Conservation (phyloP, 2,797 vertebrate species). For the Lagocephalus sceleratus region DNA sequence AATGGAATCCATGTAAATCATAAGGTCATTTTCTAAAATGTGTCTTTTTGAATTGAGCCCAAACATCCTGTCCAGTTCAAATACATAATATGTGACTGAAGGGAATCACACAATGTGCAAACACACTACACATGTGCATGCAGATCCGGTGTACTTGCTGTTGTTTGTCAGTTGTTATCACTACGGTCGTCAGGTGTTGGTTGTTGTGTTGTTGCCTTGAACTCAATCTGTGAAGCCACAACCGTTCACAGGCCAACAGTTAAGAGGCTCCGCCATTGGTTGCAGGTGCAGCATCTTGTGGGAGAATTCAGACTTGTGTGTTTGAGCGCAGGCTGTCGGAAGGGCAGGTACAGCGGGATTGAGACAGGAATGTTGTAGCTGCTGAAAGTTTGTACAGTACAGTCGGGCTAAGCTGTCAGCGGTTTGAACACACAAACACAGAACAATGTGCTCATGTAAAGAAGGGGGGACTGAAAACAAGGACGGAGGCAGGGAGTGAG, state of each 20-base stretch:
- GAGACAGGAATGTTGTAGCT: conserved; percentile 45
- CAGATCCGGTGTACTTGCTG: too few species aligned
- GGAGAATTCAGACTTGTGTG: conserved; percentile 1
- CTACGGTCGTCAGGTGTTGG: conserved; percentile 1
- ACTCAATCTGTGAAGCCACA: too few species aligned
- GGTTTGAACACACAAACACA: conserved; percentile 46
- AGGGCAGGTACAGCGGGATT: conserved; percentile 28
- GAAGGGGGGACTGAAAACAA: conserved; percentile 58
- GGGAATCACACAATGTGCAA: too few species aligned
- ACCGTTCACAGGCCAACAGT: too few species aligned
- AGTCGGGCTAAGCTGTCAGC: conserved; percentile 16
- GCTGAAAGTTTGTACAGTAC: conserved; percentile 34
- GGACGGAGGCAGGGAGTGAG: conserved; percentile 63
- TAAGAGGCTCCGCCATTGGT: too few species aligned
- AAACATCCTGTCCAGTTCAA: too few species aligned
- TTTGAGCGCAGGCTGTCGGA: conserved; percentile 4
- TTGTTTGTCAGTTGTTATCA: background rate
- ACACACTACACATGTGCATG: too few species aligned
- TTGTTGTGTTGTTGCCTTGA: background rate
- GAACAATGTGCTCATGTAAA: conserved; percentile 50
- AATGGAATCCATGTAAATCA: too few species aligned
- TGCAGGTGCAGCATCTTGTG: background rate
- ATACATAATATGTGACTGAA: too few species aligned
- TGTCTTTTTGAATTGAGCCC: too few species aligned
- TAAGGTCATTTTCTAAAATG: too few species aligned